Conservation (phyloP, 2,888 invertebrate genomes). For the Microctonus brassicae region DNA sequence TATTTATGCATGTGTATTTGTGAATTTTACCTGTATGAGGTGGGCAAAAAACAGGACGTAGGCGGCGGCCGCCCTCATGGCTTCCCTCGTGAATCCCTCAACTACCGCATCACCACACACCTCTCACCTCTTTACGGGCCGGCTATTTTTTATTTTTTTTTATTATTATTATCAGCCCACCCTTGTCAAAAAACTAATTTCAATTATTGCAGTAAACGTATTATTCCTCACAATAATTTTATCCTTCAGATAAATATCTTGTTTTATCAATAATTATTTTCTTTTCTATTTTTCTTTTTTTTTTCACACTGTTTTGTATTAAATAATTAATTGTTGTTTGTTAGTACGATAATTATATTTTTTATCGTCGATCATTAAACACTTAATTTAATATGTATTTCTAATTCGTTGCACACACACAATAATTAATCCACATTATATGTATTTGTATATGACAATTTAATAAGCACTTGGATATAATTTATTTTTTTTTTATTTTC, state of each 20-base stretch:
- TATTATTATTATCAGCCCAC: slow-evolving; percentile 26
- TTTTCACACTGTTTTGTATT: neutral
- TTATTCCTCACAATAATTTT: neutral
- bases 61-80: slow-evolving; percentile 70
- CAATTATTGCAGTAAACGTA: neutral
- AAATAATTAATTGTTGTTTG: neutral
- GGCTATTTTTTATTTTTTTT: neutral
- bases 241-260: neutral
- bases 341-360: neutral
- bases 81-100: slow-evolving; percentile 68
- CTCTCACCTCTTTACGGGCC: slow-evolving; percentile 51
- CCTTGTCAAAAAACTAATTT: neutral
- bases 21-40: slow-evolving; percentile 66
- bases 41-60: slow-evolving; percentile 69
- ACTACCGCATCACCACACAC: slow-evolving; percentile 69
- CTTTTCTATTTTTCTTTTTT: neutral
- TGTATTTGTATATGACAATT: neutral
- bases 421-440: slow-evolving; percentile 15
- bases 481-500: too few relatives aligned
- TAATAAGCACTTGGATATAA: neutral
- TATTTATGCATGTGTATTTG: neutral
- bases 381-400: too few relatives aligned
- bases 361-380: neutral
- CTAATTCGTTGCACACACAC: slow-evolving; percentile 22
- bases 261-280: neutral